Percentiles rank a stretch among this genome's conserved stretches.
These are phyloP conservation scores for Neocrepidodera transversa DNA, from an alignment of 2,888 invertebrate genomes.

Conservation along the genomic window DNA sequence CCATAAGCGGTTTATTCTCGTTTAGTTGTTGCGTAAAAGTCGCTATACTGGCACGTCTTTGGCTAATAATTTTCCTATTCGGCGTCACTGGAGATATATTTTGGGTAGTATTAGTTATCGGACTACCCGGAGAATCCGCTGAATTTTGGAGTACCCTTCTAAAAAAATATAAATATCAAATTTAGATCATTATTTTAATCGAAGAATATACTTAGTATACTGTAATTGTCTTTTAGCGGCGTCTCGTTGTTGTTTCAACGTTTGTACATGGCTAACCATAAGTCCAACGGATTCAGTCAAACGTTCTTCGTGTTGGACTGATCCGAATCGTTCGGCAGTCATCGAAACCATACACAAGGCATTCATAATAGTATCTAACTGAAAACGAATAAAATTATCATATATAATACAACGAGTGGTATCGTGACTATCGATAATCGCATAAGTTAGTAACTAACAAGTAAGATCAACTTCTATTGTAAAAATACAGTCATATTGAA, in stretches of 20 bases:
- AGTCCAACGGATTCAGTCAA: slow-evolving; percentile 65
- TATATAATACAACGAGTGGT: too few species aligned
- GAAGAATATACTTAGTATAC: slow-evolving; percentile 62
- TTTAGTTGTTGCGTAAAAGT: slow-evolving; percentile 59
- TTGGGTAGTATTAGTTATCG: slow-evolving; percentile 19
- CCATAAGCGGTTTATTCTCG: slow-evolving; percentile 22
- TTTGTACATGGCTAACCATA: slow-evolving; percentile 67
- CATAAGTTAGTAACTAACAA: too few species aligned
- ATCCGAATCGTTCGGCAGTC: slow-evolving; percentile 62
- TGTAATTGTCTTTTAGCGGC: slow-evolving; percentile 65
- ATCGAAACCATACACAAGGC: slow-evolving; percentile 55
- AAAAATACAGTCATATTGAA: not conserved
- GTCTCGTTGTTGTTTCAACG: slow-evolving; percentile 64
- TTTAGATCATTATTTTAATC: not conserved
- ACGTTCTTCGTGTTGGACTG: slow-evolving; percentile 67
- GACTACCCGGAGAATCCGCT: slow-evolving; percentile 39
- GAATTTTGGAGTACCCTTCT: slow-evolving; percentile 55
- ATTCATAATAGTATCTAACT: slow-evolving; percentile 53
- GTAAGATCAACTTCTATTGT: too few species aligned
- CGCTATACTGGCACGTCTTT: slow-evolving; percentile 65
- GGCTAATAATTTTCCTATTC: slow-evolving; percentile 53
- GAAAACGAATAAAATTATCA: slow-evolving; percentile 22
- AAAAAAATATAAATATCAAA: slow-evolving; percentile 33
- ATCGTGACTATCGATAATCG: too few species aligned
- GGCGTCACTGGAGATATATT: slow-evolving; percentile 25